Percentiles rank a stretch among this genome's conserved stretches.
Conservation (phyloP, 2,888 invertebrate genomes). For the Laothoe populi region DNA sequence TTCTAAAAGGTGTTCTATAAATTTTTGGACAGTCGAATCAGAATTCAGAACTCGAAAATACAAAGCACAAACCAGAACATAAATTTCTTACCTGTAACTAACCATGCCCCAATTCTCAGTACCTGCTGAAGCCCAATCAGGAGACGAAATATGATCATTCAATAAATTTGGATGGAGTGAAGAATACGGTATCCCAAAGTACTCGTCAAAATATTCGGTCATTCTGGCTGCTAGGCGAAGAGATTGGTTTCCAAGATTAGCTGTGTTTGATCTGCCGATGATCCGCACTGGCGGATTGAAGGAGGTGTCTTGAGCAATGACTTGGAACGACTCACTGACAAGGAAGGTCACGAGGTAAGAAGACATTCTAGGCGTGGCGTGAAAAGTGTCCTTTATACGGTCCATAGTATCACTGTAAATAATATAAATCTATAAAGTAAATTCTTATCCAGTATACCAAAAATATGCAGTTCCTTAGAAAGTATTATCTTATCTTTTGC, state of each 20-base stretch:
- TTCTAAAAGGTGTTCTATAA: no score
- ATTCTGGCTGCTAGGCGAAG: conserved; percentile 65
- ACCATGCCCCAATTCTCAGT: conserved; percentile 83
- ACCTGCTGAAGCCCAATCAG: conserved; percentile 80
- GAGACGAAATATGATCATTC: conserved; percentile 76
- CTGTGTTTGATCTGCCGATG: conserved; percentile 74
- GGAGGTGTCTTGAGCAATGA: conserved; percentile 64
- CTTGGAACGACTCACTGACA: conserved; percentile 81
- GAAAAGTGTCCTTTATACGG: conserved; percentile 67
- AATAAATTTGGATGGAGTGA: conserved; percentile 62
- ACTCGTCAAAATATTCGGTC: conserved; percentile 69
- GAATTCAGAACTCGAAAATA: background rate
- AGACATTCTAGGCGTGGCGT: conserved; percentile 88
- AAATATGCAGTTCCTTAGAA: no score
- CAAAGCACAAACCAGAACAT: no score
- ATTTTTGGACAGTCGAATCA: no score
- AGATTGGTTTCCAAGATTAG: conserved; percentile 60
- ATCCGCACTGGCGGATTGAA: conserved; percentile 69
- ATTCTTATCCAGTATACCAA: no score
- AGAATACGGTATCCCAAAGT: conserved; percentile 67
- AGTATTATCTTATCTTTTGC: no score
- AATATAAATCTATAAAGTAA: background rate
- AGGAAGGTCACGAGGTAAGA: conserved; percentile 94
- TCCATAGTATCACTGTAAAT: conserved; percentile 49
- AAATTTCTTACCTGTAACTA: conserved; percentile 66